Percentiles rank a stretch among this genome's conserved stretches.
These are phyloP conservation scores for Adoxophyes honmai DNA, from an alignment of 1,140 invertebrate species.

Conservation along the genomic window DNA sequence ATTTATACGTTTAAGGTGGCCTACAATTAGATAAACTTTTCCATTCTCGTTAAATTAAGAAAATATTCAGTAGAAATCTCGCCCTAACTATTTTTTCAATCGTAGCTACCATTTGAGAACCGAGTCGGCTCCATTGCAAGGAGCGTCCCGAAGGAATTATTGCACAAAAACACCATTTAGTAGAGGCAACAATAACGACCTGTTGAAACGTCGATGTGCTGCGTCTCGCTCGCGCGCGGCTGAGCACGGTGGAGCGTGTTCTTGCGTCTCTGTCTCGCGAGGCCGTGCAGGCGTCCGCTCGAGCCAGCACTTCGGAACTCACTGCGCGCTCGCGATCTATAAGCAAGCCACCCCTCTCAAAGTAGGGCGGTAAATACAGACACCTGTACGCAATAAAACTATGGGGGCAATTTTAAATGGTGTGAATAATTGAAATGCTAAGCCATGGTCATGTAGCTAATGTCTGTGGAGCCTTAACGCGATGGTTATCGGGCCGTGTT, in stretches of 20 bases:
- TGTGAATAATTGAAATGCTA: slow-evolving; percentile 9
- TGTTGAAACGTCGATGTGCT: slow-evolving; percentile 57
- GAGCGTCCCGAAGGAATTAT: slow-evolving; percentile 52
- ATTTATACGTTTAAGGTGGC: too few relatives aligned
- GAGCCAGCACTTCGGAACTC: slow-evolving; percentile 52
- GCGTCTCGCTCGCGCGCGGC: slow-evolving; percentile 43
- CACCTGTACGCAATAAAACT: slow-evolving; percentile 36
- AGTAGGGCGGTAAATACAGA: slow-evolving; percentile 63
- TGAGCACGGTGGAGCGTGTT: slow-evolving; percentile 28
- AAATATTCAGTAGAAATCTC: too few relatives aligned
- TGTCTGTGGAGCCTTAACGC: too few relatives aligned
- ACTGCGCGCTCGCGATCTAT: slow-evolving; percentile 66
- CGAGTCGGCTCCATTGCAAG: slow-evolving; percentile 24
- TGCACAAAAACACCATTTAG: slow-evolving; percentile 66
- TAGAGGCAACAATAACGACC: slow-evolving; percentile 69
- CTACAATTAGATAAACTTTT: too few relatives aligned
- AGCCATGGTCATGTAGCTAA: too few relatives aligned
- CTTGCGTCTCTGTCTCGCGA: slow-evolving; percentile 39
- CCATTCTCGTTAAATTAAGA: too few relatives aligned
- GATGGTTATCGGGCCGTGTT: too few relatives aligned
- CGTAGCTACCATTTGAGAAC: too few relatives aligned
- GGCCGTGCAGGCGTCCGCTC: slow-evolving; percentile 48
- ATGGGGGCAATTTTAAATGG: slow-evolving; percentile 14
- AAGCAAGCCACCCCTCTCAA: slow-evolving; percentile 60
- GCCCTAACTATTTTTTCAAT: too few relatives aligned